Percentiles rank a stretch among this genome's conserved stretches.
These are phyloP conservation scores for Drosophila limbata DNA, from an alignment of 2,888 invertebrate genomes.

Conservation along the genomic window DNA sequence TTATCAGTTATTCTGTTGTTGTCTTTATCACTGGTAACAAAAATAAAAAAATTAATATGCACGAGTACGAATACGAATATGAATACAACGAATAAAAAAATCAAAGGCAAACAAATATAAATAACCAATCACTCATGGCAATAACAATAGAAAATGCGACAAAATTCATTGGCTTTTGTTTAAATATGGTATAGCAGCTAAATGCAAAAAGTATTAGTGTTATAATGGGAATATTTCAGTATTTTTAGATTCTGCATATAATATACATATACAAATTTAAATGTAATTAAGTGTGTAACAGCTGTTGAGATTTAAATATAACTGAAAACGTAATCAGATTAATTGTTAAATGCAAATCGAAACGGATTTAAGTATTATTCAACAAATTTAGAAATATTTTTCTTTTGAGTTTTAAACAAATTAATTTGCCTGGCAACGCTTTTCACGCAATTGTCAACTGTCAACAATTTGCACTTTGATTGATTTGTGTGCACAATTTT, in stretches of 20 bases:
- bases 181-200: slow-evolving; percentile 17
- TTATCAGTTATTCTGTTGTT: slow-evolving; percentile 67
- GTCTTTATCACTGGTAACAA: slow-evolving; percentile 65
- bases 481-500: slow-evolving; percentile 34
- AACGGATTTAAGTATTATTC: neutral
- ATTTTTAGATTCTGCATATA: slow-evolving; percentile 1
- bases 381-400: neutral
- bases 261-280: neutral
- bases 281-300: slow-evolving; percentile 2
- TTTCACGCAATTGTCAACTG: slow-evolving; percentile 35
- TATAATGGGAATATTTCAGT: neutral
- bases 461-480: slow-evolving; percentile 39
- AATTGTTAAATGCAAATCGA: slow-evolving; percentile 3
- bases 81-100: slow-evolving; percentile 44
- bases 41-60: slow-evolving; percentile 32
- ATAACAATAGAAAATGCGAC: slow-evolving; percentile 27
- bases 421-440: neutral
- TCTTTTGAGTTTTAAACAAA: neutral
- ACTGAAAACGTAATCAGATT: neutral
- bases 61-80: slow-evolving; percentile 26
- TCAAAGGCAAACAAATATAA: slow-evolving; percentile 51
- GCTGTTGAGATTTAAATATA: slow-evolving; percentile 2
- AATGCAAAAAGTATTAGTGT: slow-evolving; percentile 27
- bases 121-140: slow-evolving; percentile 40
- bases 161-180: slow-evolving; percentile 20